A percentile compares a stretch with the other conserved stretches of the same genome.
phyloP scores from a whole-genome alignment of 2,113 vertebrate species.

The Electrona antarctica region DNA sequence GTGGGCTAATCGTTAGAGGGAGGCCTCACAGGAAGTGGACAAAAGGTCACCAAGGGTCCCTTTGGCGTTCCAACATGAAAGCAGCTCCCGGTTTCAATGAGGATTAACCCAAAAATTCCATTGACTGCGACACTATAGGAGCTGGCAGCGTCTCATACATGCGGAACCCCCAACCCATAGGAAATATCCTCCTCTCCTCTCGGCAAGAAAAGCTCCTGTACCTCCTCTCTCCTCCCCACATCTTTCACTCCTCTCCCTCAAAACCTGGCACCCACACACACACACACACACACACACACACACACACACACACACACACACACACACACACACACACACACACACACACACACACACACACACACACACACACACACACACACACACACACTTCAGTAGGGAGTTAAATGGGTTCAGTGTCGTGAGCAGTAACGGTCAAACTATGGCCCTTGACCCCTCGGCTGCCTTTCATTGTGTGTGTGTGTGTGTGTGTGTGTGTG shows the following conservation, averaged over 20 bases:
- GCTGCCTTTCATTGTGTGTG: constrained; percentile 60
- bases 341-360: neutral
- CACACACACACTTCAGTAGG: constrained; percentile 43
- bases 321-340: neutral
- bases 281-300: neutral
- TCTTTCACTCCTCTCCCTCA: neutral
- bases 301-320: neutral
- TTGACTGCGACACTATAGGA: constrained; percentile 71
- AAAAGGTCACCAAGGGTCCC: constrained; percentile 81
- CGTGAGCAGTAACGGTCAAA: constrained; percentile 69
- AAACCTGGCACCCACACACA: neutral
- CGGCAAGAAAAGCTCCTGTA: neutral
- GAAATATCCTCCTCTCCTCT: constrained; percentile 36
- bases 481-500: too few species aligned
- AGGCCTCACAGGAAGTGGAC: constrained; percentile 77
- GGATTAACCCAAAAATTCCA: constrained; percentile 79
- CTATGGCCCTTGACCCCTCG: constrained; percentile 58
- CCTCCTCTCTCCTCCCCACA: constrained; percentile 18
- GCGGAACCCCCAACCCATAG: constrained; percentile 53
- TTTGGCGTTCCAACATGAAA: constrained; percentile 78
- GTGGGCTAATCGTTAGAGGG: constrained; percentile 77
- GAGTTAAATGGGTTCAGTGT: constrained; percentile 73
- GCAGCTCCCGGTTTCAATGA: constrained; percentile 79
- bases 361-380: constrained; percentile 46
- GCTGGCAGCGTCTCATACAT: constrained; percentile 72